Evolutionary conservation across 2,113 vertebrate genomes (phyloP).

Genomic region (Actinemys pallida): DNA sequence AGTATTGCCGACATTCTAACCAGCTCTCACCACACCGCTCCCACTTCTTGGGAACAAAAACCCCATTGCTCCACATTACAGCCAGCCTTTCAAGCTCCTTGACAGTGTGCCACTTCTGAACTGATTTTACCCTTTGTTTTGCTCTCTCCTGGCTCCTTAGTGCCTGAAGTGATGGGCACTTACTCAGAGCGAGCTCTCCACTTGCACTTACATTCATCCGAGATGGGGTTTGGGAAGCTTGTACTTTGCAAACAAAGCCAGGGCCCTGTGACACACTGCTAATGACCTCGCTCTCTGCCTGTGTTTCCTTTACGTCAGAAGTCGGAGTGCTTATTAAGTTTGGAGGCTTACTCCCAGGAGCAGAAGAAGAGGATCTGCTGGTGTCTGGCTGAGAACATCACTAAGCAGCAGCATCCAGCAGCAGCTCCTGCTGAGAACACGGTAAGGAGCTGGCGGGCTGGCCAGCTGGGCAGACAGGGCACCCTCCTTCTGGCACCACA

Average conservation of each 20-base stretch:
- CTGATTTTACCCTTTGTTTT: not conserved
- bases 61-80: not conserved
- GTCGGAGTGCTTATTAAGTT: slow-evolving; percentile 95
- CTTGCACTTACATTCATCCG: not conserved
- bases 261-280: slow-evolving; percentile 56
- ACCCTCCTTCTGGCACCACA: fast-evolving
- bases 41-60: not conserved
- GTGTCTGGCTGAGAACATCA: slow-evolving; percentile 95
- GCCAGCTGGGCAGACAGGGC: fast-evolving
- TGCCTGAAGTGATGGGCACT: not conserved
- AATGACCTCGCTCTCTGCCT: slow-evolving; percentile 69
- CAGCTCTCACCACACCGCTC: not conserved
- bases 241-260: slow-evolving; percentile 60
- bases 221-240: slow-evolving; percentile 4
- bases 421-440: slow-evolving; percentile 79
- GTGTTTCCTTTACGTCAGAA: slow-evolving; percentile 86
- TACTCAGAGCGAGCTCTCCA: not conserved
- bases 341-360: slow-evolving; percentile 93
- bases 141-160: not conserved
- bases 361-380: slow-evolving; percentile 96
- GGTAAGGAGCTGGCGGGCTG: slow-evolving; percentile 78
- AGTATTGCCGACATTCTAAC: slow-evolving; percentile 21
- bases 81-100: not conserved
- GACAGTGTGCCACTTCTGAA: not conserved
- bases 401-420: slow-evolving; percentile 89